Conservation (phyloP, 2,888 invertebrate genomes). For the Agrypnus murinus region DNA sequence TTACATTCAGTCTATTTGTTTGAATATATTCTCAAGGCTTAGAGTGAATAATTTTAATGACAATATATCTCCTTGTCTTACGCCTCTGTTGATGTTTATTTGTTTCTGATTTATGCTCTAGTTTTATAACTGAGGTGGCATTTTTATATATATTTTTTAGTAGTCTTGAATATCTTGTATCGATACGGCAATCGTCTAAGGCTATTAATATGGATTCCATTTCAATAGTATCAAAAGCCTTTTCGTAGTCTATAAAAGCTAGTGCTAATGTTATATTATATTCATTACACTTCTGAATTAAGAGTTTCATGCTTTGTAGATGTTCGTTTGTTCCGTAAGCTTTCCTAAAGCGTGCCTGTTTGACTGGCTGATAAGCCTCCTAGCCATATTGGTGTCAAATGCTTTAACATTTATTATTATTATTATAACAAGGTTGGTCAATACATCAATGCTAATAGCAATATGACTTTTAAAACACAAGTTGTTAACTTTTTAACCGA, state of each 20-base stretch:
- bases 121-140: neutral
- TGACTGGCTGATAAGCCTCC: neutral
- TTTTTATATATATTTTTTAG: neutral
- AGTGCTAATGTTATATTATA: neutral
- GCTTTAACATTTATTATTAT: too few relatives aligned
- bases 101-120: neutral
- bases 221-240: too few relatives aligned
- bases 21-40: constrained; percentile 7
- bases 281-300: neutral
- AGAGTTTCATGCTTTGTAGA: neutral
- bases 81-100: neutral
- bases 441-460: too few relatives aligned
- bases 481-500: too few relatives aligned
- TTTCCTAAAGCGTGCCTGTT: neutral
- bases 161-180: neutral
- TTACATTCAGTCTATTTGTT: too few relatives aligned
- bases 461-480: too few relatives aligned
- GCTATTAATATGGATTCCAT: neutral
- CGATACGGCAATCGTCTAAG: neutral
- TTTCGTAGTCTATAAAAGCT: neutral
- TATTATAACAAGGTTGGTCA: too few relatives aligned
- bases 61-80: neutral
- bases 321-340: neutral
- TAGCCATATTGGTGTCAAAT: too few relatives aligned
- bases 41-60: neutral